phyloP scores from a whole-genome alignment of 2,113 vertebrate genomes.

The Rhabdornis inornatus region DNA sequence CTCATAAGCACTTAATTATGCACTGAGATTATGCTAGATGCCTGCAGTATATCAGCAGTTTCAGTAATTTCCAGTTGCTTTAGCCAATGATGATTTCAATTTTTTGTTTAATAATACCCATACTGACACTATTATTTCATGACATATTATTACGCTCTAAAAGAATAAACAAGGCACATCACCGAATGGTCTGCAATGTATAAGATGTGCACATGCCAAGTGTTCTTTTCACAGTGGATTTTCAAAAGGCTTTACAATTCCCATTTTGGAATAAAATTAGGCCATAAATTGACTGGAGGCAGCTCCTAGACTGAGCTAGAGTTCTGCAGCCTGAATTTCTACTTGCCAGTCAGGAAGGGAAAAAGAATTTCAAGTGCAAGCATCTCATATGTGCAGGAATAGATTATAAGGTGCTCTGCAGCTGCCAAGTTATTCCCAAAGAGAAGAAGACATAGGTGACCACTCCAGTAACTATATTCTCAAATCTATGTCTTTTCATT shows the following conservation, averaged over 20 bases:
- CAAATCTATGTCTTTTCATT: not conserved
- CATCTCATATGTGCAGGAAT: not conserved
- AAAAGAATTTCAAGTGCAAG: not conserved
- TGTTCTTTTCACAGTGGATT: constrained; percentile 23
- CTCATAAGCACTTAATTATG: constrained; percentile 38
- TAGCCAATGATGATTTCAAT: not conserved
- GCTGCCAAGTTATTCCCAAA: not conserved
- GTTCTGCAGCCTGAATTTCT: not conserved
- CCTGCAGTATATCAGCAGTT: not conserved
- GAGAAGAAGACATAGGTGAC: not conserved
- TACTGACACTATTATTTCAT: not conserved
- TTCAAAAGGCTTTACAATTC: constrained; percentile 21
- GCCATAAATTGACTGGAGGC: not conserved
- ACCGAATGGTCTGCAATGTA: not conserved
- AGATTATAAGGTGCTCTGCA: not conserved
- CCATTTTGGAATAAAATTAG: not conserved
- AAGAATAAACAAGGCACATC: constrained; percentile 21
- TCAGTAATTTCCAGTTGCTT: constrained; percentile 40
- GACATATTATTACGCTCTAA: not conserved
- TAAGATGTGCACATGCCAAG: not conserved
- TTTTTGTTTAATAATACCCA: not conserved
- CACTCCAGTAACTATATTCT: not conserved
- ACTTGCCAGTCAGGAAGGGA: not conserved
- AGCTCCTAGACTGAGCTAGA: not conserved
- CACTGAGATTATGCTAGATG: not conserved